Conservation (phyloP, 2,888 invertebrate species). For the Metallyticus violacea region DNA sequence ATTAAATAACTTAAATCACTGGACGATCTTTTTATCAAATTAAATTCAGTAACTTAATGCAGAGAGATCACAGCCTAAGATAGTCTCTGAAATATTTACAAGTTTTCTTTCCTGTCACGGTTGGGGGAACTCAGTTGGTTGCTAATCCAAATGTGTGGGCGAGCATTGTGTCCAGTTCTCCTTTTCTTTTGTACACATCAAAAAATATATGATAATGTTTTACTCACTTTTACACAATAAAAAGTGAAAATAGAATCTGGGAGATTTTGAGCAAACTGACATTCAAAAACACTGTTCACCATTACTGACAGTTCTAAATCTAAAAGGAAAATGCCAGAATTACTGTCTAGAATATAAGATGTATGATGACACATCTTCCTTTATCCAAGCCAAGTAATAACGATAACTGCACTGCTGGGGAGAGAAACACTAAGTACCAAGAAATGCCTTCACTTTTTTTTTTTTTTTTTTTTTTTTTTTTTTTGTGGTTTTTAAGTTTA, state of each 20-base stretch:
- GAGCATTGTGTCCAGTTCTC: constrained; percentile 29
- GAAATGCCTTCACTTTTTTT: constrained; percentile 11
- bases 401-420: not conserved
- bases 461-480: not conserved
- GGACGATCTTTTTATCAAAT: constrained; percentile 37
- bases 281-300: constrained; percentile 34
- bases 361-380: not conserved
- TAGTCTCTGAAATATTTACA: constrained; percentile 38
- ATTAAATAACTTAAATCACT: constrained; percentile 39
- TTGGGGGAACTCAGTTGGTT: constrained; percentile 30
- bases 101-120: constrained; percentile 26
- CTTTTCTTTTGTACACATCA: constrained; percentile 36
- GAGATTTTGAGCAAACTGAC: constrained; percentile 37
- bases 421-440: constrained; percentile 26
- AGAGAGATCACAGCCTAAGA: constrained; percentile 39
- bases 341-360: constrained; percentile 13
- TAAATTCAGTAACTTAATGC: constrained; percentile 36
- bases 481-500: not conserved
- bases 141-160: constrained; percentile 29
- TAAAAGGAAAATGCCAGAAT: constrained; percentile 22
- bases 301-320: constrained; percentile 25
- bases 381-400: constrained; percentile 8
- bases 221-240: constrained; percentile 35
- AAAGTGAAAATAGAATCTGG: constrained; percentile 38
- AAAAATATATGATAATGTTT: constrained; percentile 36